Base-by-base conservation (phyloP, 2,113 vertebrate genomes). In the Eulacestoma nigropectus region DNA sequence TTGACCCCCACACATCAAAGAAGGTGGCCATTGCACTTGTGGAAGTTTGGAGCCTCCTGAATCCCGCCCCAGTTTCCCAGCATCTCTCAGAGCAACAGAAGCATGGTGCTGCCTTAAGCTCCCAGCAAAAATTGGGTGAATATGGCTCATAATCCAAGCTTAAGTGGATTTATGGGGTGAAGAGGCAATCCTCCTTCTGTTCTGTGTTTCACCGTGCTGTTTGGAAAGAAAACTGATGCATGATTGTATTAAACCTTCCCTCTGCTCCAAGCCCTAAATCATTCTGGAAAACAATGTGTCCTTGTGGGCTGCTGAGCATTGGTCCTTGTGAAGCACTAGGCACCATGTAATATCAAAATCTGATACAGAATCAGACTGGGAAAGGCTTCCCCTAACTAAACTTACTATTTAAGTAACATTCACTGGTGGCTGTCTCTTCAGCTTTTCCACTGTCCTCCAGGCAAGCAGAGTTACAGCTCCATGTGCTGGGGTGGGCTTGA, bases 51-150 rank as follows among this genome's bases (percentile, higher is more conserved):
- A 95, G 56, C 23, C 62, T 84, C 52, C 73, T 1, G 4, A 76
- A 78, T 76, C 32, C 37, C 13, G 5, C 52, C 53, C 59, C n/a
- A 84, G 78, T 52, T 91, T 93, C 84, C 60, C 57, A 90, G 68
- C 49, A 57, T 59, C 75, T 59, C 2, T 5, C 68, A 77, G 46
- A 53, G 47, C 69, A 64, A 26, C 5, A 32, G 64, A 47, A 92
- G 50, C 63, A 35, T 30, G 35, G 44, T 80, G 57, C 81, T 90
- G 53, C 75, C 65, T 77, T 97, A 96, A 96, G 88, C 88, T 94
- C 77, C 57, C 56, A 69, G 79, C 32, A 97, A 94, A 95, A 95
- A 91, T 93, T 94, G 95, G 92, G 95, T 97, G 95, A 95, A 96
- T 96, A 95, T 88, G 81, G 67, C 90, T 96, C 90, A 77, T 95